phyloP scores from a whole-genome alignment of 2,888 invertebrate species.

The Fissipunctia ypsillon region DNA sequence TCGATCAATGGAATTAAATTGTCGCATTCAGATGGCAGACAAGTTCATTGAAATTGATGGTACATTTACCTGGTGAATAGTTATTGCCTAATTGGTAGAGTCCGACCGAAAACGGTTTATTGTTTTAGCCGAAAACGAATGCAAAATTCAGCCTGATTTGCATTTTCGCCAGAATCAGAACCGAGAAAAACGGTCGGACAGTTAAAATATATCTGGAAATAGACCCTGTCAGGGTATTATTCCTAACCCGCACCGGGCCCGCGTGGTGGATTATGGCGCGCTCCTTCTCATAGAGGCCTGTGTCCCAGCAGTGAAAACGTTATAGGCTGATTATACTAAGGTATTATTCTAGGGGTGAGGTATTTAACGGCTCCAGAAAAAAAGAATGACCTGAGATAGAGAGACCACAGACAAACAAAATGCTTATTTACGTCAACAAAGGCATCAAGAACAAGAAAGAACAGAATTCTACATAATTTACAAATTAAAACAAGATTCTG shows the following conservation, averaged over 20 bases:
- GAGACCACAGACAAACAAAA: neutral
- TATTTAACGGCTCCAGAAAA: neutral
- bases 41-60: neutral
- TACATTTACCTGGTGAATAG: neutral
- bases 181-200: neutral
- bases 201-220: neutral
- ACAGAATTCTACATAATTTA: neutral
- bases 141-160: no score
- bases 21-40: neutral
- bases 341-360: neutral
- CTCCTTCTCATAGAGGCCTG: neutral
- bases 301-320: neutral
- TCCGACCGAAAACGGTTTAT: neutral
- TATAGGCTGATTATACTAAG: neutral
- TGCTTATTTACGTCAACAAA: neutral
- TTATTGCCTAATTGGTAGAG: neutral
- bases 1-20: neutral
- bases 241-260: neutral
- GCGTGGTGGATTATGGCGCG: no score
- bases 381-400: no score
- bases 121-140: neutral
- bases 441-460: neutral
- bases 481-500: neutral
- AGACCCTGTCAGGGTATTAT: neutral
- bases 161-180: neutral